A percentile compares a stretch with the other conserved stretches of the same genome.
Conservation (phyloP, 2,888 invertebrate genomes). For the Sericinus montela region DNA sequence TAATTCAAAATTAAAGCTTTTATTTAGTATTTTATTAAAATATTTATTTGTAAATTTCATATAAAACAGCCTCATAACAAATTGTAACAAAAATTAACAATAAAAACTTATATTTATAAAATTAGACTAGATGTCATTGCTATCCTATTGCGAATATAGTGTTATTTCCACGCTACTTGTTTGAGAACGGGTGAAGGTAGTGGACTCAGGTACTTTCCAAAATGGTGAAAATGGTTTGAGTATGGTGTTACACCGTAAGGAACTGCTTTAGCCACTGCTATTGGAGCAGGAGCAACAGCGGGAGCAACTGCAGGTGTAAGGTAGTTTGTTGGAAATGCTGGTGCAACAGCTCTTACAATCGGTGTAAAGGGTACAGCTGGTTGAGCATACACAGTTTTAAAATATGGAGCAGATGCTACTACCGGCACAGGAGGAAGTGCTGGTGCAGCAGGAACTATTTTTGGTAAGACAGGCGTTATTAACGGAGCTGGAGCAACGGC, state of each 20-base stretch:
- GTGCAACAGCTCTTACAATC: slow-evolving; percentile 34
- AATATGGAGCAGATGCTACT: slow-evolving; percentile 20
- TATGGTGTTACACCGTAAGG: slow-evolving; percentile 28
- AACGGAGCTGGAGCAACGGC: slow-evolving; percentile 20
- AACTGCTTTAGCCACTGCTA: slow-evolving; percentile 39
- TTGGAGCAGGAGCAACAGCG: slow-evolving; percentile 30
- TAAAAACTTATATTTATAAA: slow-evolving; percentile 28
- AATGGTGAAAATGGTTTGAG: slow-evolving; percentile 56
- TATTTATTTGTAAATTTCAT: slow-evolving; percentile 39
- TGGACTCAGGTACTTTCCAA: slow-evolving; percentile 39
- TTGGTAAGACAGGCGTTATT: slow-evolving; percentile 28
- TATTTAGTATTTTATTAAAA: neutral
- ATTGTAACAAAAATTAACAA: slow-evolving; percentile 30
- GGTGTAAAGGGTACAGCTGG: slow-evolving; percentile 47
- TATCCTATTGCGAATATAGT: neutral
- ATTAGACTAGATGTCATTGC: slow-evolving; percentile 22
- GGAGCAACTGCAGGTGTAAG: slow-evolving; percentile 36
- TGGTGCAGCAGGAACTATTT: slow-evolving; percentile 23
- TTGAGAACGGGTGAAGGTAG: slow-evolving; percentile 42
- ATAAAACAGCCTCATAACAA: slow-evolving; percentile 30
- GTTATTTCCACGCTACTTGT: slow-evolving; percentile 64
- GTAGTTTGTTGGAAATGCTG: slow-evolving; percentile 34
- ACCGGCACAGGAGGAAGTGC: slow-evolving; percentile 29
- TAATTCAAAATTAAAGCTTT: neutral
- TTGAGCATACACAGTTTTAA: slow-evolving; percentile 29